A percentile compares a stretch with the other conserved stretches of the same genome.
Evolutionary conservation across 2,888 invertebrate species (phyloP).

Genomic region (Oxyscelio sp.): DNA sequence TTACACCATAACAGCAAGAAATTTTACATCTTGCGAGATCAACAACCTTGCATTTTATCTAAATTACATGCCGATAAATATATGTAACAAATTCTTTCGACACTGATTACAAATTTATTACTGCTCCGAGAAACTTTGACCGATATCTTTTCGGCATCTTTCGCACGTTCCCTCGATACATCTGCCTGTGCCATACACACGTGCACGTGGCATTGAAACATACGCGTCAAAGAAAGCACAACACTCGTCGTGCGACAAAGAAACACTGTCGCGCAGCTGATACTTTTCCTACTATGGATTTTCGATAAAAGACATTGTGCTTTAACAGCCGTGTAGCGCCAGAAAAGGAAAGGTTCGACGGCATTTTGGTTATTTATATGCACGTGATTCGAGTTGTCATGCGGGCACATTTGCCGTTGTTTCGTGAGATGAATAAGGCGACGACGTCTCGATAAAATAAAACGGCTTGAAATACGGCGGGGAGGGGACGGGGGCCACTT

Average conservation of each 20-base stretch:
- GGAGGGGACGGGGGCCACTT: neutral
- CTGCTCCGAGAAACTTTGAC: neutral
- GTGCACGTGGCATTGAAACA: neutral
- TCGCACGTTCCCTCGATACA: constrained; percentile 7
- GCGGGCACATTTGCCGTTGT: constrained; percentile 24
- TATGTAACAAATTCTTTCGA: neutral
- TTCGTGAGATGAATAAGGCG: constrained; percentile 45
- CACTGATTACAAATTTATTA: neutral
- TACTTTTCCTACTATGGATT: constrained; percentile 49
- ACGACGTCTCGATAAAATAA: constrained; percentile 32
- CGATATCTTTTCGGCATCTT: constrained; percentile 1
- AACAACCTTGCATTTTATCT: too few relatives aligned
- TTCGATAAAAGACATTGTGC: constrained; percentile 59
- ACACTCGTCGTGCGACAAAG: constrained; percentile 38
- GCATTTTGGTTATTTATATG: constrained; percentile 53
- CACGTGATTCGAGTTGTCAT: constrained; percentile 2
- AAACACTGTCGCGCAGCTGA: constrained; percentile 46
- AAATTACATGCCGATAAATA: neutral
- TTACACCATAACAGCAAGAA: too few relatives aligned
- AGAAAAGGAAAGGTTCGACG: constrained; percentile 23
- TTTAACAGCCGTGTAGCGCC: constrained; percentile 18
- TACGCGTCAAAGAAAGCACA: constrained; percentile 28
- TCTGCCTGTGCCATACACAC: constrained; percentile 19
- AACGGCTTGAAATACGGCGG: constrained; percentile 12
- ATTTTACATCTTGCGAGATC: too few relatives aligned